Percentiles rank a stretch among this genome's conserved stretches.
These are phyloP conservation scores for Vulpes lagopus DNA, from an alignment of 2,113 vertebrate species.

Conservation along the genomic window DNA sequence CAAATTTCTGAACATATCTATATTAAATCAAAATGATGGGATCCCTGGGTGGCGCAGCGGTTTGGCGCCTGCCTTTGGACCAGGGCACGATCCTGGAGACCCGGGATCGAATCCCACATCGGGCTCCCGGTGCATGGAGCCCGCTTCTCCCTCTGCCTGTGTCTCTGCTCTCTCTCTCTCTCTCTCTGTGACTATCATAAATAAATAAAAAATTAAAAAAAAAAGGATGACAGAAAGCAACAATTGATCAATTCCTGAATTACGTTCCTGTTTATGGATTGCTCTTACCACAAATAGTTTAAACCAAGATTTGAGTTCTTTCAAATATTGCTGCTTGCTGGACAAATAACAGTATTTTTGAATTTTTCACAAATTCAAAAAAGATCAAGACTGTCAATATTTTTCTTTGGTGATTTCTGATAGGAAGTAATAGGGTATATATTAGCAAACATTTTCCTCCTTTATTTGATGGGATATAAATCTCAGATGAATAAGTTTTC, in stretches of 20 bases:
- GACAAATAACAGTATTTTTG: not conserved
- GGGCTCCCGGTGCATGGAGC: too few relatives aligned
- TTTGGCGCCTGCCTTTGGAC: too few relatives aligned
- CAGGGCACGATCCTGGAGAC: too few relatives aligned
- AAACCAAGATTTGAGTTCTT: not conserved
- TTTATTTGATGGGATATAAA: not conserved
- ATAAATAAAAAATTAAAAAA: too few relatives aligned
- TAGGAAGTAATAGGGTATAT: not conserved
- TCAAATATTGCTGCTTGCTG: not conserved
- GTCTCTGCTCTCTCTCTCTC: too few relatives aligned
- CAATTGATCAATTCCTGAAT: not conserved
- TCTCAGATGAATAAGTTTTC: not conserved
- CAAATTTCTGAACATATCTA: not conserved
- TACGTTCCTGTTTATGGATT: not conserved
- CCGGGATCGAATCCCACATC: too few relatives aligned
- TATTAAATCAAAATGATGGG: not conserved
- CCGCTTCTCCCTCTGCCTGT: too few relatives aligned
- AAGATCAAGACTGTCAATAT: not conserved
- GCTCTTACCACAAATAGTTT: not conserved
- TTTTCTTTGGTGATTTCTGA: not conserved
- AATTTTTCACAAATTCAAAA: slow-evolving; percentile 9
- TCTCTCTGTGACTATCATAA: too few relatives aligned
- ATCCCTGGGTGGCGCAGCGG: too few relatives aligned
- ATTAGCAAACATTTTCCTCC: not conserved
- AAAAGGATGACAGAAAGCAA: not conserved